Evolutionary conservation across 2,113 vertebrate genomes (phyloP).

Genomic region (Muscicapa adusta): DNA sequence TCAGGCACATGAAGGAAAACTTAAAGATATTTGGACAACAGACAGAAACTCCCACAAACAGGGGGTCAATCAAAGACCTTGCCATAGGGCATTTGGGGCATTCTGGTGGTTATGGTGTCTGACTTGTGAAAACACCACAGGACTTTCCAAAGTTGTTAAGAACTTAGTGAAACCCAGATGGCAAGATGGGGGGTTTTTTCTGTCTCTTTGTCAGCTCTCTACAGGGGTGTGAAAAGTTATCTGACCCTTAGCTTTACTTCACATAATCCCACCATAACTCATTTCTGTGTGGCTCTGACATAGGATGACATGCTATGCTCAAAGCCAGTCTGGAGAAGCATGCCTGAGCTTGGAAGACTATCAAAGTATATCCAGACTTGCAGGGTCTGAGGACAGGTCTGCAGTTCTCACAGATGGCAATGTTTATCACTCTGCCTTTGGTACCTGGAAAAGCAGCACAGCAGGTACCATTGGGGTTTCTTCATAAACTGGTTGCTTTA

Average conservation of each 20-base stretch:
- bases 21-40: not conserved
- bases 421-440: slow-evolving; percentile 11
- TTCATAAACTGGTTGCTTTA: not conserved
- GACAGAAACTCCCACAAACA: not conserved
- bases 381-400: not conserved
- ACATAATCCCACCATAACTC: not conserved
- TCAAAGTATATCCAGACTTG: not conserved
- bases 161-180: not conserved
- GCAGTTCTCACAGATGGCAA: not conserved
- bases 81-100: not conserved
- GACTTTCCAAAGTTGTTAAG: not conserved
- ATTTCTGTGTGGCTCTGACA: not conserved
- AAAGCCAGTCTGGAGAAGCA: not conserved
- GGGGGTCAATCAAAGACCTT: not conserved
- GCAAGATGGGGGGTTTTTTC: not conserved
- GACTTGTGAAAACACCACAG: not conserved
- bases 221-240: not conserved
- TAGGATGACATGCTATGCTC: not conserved
- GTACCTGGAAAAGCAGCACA: slow-evolving; percentile 28
- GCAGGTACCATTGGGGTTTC: not conserved
- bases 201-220: not conserved
- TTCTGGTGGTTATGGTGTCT: not conserved
- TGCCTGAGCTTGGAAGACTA: not conserved
- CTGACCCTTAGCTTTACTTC: not conserved
- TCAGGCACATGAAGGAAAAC: not conserved